Conservation (phyloP, 2,888 invertebrate genomes). For the Amaurobius ferox region DNA sequence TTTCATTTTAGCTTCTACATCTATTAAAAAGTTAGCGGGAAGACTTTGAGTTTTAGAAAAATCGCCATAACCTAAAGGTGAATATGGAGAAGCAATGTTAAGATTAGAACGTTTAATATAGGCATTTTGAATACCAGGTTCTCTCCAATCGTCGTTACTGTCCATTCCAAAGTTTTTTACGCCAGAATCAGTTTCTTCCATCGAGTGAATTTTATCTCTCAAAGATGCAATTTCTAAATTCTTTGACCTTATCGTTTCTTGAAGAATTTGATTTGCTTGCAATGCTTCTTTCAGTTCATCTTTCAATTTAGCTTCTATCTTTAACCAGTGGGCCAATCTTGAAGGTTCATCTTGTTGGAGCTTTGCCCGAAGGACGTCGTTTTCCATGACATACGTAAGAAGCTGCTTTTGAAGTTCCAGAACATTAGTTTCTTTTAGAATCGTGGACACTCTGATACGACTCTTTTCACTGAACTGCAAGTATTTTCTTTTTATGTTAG, state of each 20-base stretch:
- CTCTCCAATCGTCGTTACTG: conserved; percentile 66
- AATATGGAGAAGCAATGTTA: conserved; percentile 33
- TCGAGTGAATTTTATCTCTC: conserved; percentile 41
- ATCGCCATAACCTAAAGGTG: conserved; percentile 57
- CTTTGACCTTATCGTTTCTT: conserved; percentile 34
- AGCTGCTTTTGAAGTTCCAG: conserved; percentile 75
- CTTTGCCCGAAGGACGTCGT: conserved; percentile 73
- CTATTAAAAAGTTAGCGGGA: conserved; percentile 45
- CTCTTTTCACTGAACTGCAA: conserved; percentile 62
- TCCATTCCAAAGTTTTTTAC: conserved; percentile 69
- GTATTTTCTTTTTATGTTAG: conserved; percentile 53
- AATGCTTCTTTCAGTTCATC: conserved; percentile 44
- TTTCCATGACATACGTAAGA: conserved; percentile 75
- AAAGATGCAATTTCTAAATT: conserved; percentile 57
- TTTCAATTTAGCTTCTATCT: conserved; percentile 51
- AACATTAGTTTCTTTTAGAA: conserved; percentile 74
- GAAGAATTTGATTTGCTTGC: conserved; percentile 37
- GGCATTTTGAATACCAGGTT: conserved; percentile 48
- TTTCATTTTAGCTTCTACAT: conserved; percentile 33
- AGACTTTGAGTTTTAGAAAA: conserved; percentile 71
- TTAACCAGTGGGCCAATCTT: conserved; percentile 51
- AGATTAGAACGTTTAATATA: conserved; percentile 58
- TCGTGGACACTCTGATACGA: conserved; percentile 45
- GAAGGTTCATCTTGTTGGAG: conserved; percentile 55
- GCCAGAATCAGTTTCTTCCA: conserved; percentile 53